phyloP scores from a whole-genome alignment of 2,797 vertebrate genomes.

The Halcyon smyrnensis region DNA sequence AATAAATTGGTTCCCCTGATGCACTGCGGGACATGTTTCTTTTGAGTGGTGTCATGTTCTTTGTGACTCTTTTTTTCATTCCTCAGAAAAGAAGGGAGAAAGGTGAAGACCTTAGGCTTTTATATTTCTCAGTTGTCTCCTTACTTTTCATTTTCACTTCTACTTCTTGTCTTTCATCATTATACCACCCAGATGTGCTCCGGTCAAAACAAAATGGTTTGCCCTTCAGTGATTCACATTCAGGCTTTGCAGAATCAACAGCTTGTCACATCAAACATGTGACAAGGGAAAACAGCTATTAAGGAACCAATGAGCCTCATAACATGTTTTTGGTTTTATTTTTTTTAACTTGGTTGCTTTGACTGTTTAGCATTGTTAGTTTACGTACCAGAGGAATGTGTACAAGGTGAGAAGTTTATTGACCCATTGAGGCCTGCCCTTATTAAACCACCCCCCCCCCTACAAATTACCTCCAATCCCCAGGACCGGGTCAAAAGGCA shows the following conservation, averaged over 20 bases:
- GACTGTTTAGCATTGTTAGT: constrained; percentile 17
- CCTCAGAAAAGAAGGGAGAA: constrained; percentile 28
- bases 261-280: neutral
- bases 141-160: constrained; percentile 53
- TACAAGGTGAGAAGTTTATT: constrained; percentile 13
- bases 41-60: constrained; percentile 32
- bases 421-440: constrained; percentile 47
- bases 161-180: constrained; percentile 57
- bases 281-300: neutral
- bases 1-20: constrained; percentile 22
- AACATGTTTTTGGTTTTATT: neutral
- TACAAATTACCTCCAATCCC: no score
- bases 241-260: neutral
- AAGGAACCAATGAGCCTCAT: neutral
- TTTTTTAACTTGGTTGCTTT: neutral
- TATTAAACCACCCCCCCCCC: constrained; percentile 46
- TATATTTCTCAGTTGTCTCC: constrained; percentile 45
- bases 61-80: constrained; percentile 14
- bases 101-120: constrained; percentile 49
- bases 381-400: neutral
- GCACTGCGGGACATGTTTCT: constrained; percentile 20
- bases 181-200: constrained; percentile 12
- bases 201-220: neutral
- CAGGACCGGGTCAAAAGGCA: no score
- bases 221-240: neutral